Evolutionary conservation across 2,888 invertebrate genomes (phyloP), one percentile per base, ranked within the genome.

Genomic region (Cyclophora albipunctata): DNA sequence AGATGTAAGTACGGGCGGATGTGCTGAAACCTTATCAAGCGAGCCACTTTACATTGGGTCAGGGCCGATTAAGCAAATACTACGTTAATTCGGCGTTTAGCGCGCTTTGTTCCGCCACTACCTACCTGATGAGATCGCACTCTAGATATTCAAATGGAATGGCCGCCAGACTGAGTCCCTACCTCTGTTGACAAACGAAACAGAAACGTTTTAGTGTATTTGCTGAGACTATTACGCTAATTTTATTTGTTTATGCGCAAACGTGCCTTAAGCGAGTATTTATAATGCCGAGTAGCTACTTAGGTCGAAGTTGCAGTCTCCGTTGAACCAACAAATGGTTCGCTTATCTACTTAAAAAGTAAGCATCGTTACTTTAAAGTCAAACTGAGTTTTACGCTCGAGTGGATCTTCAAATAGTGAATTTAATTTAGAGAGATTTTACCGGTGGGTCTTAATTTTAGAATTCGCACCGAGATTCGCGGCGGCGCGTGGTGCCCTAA

Each of bases 401-500:
- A 49, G 46, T 33, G 33, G 47, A 41, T 45, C 42, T 43, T 42
- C 48, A 49, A 52, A 51, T 44, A 45, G 40, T 53, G 50, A 59
- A 50, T 51, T 50, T 48, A 49, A 52, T 57, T 51, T 51, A 40
- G 45, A 43, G 34, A 3, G n/a, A 34, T 42, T 34, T 7, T 40
- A 42, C 7, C 7, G 20, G 3, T 35, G 5, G 34, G 33, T 44
- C 34, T 44, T 37, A 4, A 48, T 58, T 58, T 45, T 90, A 97
- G 97, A 76, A 92, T 97, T 60, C 91, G 96, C 5, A 93, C 94
- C 48, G 97, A 97, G 73, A 92, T 93, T 63, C 94, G 94, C 57
- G 96, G 96, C 1, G 97, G 97, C 0, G 97, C 97, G 0, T 97
- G 97, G 97, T 97, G 97, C 80, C 97, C 97, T 5, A 93, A 94